Conservation (phyloP, 2,797 vertebrate species). For the Galago senegalensis region DNA sequence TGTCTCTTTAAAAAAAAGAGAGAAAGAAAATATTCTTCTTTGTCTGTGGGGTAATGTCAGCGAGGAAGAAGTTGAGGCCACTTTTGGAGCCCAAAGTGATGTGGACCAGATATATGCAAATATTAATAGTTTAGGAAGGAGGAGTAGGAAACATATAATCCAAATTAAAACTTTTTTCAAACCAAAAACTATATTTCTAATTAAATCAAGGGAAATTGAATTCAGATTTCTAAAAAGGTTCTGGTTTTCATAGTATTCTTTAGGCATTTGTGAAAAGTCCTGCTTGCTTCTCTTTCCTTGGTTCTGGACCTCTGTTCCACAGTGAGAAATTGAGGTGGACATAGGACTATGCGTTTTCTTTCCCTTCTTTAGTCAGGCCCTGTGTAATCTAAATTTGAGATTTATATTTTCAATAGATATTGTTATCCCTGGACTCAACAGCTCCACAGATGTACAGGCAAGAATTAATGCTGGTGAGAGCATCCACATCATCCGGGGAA, state of each 20-base stretch:
- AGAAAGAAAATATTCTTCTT: not conserved
- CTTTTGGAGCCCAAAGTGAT: not conserved
- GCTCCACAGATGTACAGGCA: conserved; percentile 97
- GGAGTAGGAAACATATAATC: not conserved
- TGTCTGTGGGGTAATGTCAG: not conserved
- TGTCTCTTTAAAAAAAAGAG: not conserved
- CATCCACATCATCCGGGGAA: conserved; percentile 98
- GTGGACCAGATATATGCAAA: not conserved
- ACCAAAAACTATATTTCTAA: conserved; percentile 12
- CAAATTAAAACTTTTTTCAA: not conserved
- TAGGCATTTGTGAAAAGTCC: not conserved
- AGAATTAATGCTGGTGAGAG: conserved; percentile 98
- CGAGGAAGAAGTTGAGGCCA: not conserved
- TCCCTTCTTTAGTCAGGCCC: not conserved
- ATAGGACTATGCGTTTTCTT: not conserved
- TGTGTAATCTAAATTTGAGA: conserved; percentile 23
- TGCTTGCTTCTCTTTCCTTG: not conserved
- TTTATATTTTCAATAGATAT: conserved; percentile 93
- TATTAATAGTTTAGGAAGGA: not conserved
- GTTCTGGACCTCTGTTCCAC: not conserved
- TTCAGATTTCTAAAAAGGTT: not conserved
- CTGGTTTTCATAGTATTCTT: not conserved
- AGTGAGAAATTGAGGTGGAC: not conserved
- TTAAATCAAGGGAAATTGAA: conserved; percentile 48
- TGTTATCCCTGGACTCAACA: conserved; percentile 98